These are phyloP conservation scores for Amniataba percoides DNA, from an alignment of 2,797 vertebrate genomes.

Conservation along the genomic window DNA sequence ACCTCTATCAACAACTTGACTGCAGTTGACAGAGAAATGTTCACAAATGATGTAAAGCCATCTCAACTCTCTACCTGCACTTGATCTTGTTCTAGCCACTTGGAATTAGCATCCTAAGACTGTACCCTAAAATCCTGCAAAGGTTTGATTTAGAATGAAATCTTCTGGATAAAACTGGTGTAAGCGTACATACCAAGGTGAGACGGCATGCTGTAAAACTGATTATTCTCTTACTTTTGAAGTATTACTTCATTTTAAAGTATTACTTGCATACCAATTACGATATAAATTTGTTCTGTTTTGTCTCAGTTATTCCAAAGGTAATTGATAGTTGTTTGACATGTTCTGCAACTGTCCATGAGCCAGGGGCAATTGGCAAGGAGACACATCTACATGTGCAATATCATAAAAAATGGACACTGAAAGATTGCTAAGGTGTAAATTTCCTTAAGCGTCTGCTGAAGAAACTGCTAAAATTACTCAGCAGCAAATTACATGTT, in stretches of 20 bases:
- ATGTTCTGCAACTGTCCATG: constrained; percentile 4
- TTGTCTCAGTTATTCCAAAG: constrained; percentile 12
- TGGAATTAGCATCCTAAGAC: background rate
- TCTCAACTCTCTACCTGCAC: background rate
- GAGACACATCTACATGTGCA: constrained; percentile 10
- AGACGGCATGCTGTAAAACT: background rate
- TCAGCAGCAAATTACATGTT: constrained; percentile 56
- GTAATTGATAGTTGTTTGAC: constrained; percentile 24
- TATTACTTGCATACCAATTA: background rate
- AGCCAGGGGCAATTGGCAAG: background rate
- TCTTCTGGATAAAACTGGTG: background rate
- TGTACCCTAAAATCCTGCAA: too few species aligned
- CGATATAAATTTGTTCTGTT: background rate
- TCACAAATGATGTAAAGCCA: background rate
- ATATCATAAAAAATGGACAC: constrained; percentile 12
- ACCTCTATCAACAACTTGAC: constrained; percentile 1
- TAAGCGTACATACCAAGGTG: background rate
- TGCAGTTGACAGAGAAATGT: background rate
- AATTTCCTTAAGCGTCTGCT: constrained; percentile 24
- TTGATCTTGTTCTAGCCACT: constrained; percentile 7
- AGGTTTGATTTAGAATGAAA: background rate
- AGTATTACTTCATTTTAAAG: too few species aligned
- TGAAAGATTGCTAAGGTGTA: constrained; percentile 2
- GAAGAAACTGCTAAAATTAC: constrained; percentile 44
- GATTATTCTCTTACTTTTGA: background rate